A percentile compares a stretch with the other conserved stretches of the same genome.
Conservation (phyloP, 2,888 invertebrate species). For the Volucella inanis region DNA sequence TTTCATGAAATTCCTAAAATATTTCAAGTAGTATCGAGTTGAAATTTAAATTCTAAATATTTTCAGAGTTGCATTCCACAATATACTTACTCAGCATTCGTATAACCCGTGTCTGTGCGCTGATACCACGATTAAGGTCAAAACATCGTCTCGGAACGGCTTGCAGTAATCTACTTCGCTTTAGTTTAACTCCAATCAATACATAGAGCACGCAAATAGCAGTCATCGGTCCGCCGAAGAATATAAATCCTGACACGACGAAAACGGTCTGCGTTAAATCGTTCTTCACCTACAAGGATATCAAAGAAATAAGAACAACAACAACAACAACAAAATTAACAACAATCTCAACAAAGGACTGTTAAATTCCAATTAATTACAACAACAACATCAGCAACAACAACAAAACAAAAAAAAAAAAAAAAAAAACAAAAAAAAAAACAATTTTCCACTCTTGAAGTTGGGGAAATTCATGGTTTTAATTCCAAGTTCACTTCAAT, state of each 20-base stretch:
- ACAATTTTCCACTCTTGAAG: conserved; percentile 17
- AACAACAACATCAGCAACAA: neutral
- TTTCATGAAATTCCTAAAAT: too few species aligned
- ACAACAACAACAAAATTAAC: neutral
- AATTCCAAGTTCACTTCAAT: conserved; percentile 35
- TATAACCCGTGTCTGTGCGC: conserved; percentile 87
- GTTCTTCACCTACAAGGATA: conserved; percentile 80
- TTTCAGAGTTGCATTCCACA: neutral
- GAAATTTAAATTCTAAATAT: conserved; percentile 11
- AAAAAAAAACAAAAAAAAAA: neutral
- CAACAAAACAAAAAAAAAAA: too few species aligned
- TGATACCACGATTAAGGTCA: conserved; percentile 84
- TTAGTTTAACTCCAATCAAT: conserved; percentile 89
- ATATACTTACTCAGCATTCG: conserved; percentile 90
- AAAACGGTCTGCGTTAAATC: conserved; percentile 87
- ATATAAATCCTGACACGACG: conserved; percentile 91
- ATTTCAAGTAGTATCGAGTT: neutral
- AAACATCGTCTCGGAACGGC: conserved; percentile 84
- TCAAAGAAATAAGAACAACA: conserved; percentile 18
- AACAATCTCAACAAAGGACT: conserved; percentile 46
- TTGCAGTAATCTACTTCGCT: conserved; percentile 86
- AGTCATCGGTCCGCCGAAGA: conserved; percentile 94
- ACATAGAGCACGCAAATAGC: conserved; percentile 92
- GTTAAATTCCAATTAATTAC: conserved; percentile 62
- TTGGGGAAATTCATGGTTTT: conserved; percentile 30